These are phyloP conservation scores for Steatornis caripensis DNA, from an alignment of 2,113 vertebrate genomes.

Conservation along the genomic window DNA sequence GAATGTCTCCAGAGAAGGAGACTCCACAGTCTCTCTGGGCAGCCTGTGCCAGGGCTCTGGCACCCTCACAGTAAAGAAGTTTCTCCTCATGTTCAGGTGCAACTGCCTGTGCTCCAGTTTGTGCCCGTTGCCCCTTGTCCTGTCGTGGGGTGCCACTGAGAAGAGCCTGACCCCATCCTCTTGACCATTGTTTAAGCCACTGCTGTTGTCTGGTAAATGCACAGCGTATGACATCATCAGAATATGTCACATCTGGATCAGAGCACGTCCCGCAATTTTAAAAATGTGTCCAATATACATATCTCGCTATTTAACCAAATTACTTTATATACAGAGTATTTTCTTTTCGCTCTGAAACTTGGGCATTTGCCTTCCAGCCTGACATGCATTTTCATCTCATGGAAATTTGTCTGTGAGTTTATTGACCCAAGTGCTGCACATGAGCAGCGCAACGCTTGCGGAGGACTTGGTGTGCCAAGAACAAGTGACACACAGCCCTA, in stretches of 20 bases:
- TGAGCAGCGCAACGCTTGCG: background rate
- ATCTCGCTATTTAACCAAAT: background rate
- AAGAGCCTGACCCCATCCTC: too few relatives aligned
- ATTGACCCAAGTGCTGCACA: background rate
- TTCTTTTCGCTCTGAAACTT: background rate
- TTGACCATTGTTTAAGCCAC: too few relatives aligned
- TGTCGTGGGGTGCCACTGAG: too few relatives aligned
- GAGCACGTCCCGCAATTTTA: too few relatives aligned
- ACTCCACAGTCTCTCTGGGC: too few relatives aligned
- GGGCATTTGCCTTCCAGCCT: too few relatives aligned
- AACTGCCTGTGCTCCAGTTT: too few relatives aligned
- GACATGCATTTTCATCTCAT: background rate
- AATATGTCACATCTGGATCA: background rate
- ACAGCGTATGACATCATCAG: background rate
- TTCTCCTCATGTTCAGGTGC: too few relatives aligned
- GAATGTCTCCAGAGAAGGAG: too few relatives aligned
- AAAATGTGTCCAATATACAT: background rate
- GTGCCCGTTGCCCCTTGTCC: too few relatives aligned
- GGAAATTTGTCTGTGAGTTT: background rate
- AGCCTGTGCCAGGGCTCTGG: too few relatives aligned
- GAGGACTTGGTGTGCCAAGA: background rate
- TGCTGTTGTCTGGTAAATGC: background rate
- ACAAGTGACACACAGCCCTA: background rate
- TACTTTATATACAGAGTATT: background rate
- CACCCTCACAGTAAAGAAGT: too few relatives aligned